Base-by-base conservation (phyloP, 2,888 invertebrate genomes). In the Drosophila maculinotata region DNA sequence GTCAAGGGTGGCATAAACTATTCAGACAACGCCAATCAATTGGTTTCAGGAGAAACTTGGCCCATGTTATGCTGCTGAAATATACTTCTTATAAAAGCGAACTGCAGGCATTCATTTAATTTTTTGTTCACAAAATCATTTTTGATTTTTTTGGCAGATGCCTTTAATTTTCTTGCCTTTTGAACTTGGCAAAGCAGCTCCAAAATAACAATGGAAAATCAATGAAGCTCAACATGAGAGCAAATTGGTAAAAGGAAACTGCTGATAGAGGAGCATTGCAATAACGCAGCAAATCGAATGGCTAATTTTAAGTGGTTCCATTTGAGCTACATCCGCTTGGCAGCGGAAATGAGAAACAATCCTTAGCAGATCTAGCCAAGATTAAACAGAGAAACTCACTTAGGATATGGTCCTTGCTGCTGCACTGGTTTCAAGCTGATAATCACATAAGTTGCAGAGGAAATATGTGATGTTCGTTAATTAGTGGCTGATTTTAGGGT, bases 191-290 rank as follows among this genome's bases (percentile, higher is more conserved):
- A 7, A 26, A 26, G 8, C 7, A 39, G 14, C 33, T 26, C n/a
- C 28, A 9, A 44, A 9, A 10, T 8, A 49, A 62, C 65, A 75
- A 77, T 69, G 41, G 49, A 57, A 58, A 80, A 53, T 70, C 65
- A 68, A 73, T 80, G 80, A 59, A 47, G 57, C 67, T 63, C 39
- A 53, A 39, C 20, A 31, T 36, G 44, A 52, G 48, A 44, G 26
- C 33, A 81, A 70, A 60, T 70, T 57, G 60, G 35, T 53, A 45
- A 57, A 38, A 45, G 69, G 62, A 69, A 64, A 62, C 39, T 57
- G 38, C 41, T 31, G 35, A 54, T 36, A 47, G 31, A 35, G 10
- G 4, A 5, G 26, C 17, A 47, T n/a, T 15, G 15, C 10, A 48
- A 42, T 30, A 62, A 48, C 35, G 35, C 25, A 41, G 33, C 30